Percentiles rank a stretch among this genome's conserved stretches.
These are phyloP conservation scores for Nasua narica DNA, from an alignment of 2,797 vertebrate species.

Conservation along the genomic window DNA sequence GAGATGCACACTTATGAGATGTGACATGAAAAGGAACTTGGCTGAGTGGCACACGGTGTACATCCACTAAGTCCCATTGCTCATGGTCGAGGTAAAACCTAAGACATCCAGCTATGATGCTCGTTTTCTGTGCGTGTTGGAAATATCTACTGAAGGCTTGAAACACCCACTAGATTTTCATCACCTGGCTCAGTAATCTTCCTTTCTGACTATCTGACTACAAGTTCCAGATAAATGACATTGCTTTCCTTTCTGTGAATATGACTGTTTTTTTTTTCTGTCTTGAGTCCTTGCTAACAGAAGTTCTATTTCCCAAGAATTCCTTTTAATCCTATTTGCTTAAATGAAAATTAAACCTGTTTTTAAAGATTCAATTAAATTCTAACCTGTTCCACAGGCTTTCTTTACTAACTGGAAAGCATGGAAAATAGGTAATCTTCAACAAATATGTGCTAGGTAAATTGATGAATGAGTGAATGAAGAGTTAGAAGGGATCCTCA, in stretches of 20 bases:
- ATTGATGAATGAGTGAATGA: background rate
- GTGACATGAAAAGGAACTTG: background rate
- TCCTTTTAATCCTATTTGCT: background rate
- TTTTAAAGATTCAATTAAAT: background rate
- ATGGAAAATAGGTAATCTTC: background rate
- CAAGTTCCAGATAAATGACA: background rate
- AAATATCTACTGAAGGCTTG: background rate
- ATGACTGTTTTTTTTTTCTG: background rate
- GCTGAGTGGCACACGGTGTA: background rate
- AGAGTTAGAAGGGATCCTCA: background rate
- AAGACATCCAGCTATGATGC: background rate
- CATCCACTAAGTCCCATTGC: background rate
- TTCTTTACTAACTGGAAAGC: background rate
- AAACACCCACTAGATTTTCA: background rate
- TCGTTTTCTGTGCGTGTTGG: background rate
- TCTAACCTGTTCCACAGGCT: background rate
- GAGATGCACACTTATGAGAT: background rate
- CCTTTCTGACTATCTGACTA: background rate
- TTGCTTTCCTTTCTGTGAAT: background rate
- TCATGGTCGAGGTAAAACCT: background rate
- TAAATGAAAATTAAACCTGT: background rate
- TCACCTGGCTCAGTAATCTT: background rate
- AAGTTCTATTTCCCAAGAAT: background rate
- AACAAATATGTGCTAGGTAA: background rate
- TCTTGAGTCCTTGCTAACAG: background rate